A percentile compares a stretch with the other conserved stretches of the same genome.
phyloP scores from a whole-genome alignment of 2,888 invertebrate genomes.

The Meteorus cinctellus region DNA sequence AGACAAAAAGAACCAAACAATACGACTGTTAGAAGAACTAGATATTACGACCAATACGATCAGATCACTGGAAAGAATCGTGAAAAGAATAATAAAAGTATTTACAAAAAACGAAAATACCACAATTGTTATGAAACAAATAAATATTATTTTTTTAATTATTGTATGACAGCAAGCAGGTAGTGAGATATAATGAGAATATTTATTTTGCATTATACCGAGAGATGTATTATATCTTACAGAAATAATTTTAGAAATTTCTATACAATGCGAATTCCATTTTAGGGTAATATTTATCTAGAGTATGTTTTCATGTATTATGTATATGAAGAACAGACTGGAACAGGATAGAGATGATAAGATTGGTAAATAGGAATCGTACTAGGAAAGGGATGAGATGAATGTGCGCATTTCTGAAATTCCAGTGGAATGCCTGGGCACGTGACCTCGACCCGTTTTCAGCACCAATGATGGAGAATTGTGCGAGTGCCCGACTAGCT shows the following conservation, averaged over 20 bases:
- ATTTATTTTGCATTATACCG: slow-evolving; percentile 2
- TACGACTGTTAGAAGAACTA: background rate
- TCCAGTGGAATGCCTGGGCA: slow-evolving; percentile 18
- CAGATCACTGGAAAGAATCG: background rate
- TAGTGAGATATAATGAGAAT: background rate
- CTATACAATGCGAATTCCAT: background rate
- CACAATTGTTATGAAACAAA: background rate
- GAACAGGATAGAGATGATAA: background rate
- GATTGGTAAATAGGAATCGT: background rate
- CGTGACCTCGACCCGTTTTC: slow-evolving; percentile 34
- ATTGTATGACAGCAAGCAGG: slow-evolving; percentile 1
- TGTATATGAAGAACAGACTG: background rate
- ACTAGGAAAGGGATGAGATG: background rate
- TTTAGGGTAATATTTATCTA: background rate
- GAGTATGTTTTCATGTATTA: background rate
- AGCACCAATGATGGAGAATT: no score
- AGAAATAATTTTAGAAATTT: slow-evolving; percentile 10
- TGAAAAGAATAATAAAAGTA: background rate
- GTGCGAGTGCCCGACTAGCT: no score
- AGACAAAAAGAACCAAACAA: background rate
- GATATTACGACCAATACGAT: background rate
- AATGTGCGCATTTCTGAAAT: slow-evolving; percentile 22
- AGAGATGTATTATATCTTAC: slow-evolving; percentile 29
- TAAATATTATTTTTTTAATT: background rate
- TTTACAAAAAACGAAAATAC: background rate